These are phyloP conservation scores for Ceratina australensis DNA, from an alignment of 1,140 invertebrate species.

Conservation along the genomic window DNA sequence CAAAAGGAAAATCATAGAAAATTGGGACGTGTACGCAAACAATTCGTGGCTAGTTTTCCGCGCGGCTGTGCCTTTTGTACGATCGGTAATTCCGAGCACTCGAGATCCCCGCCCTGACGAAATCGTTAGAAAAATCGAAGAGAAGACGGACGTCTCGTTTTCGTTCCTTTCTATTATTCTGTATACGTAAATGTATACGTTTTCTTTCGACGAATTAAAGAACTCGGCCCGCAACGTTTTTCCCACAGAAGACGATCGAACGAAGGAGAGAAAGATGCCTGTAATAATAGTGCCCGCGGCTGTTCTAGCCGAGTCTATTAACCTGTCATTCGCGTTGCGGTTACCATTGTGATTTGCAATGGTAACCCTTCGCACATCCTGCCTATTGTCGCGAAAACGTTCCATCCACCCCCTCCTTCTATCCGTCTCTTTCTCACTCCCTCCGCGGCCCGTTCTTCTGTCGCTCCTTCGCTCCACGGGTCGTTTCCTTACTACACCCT, in stretches of 20 bases:
- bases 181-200: neutral
- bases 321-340: slow-evolving; percentile 70
- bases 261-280: slow-evolving; percentile 58
- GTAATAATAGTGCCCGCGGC: slow-evolving; percentile 65
- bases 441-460: neutral
- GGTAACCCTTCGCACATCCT: slow-evolving; percentile 73
- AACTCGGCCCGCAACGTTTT: slow-evolving; percentile 48
- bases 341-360: slow-evolving; percentile 74
- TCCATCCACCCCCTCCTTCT: slow-evolving; percentile 23
- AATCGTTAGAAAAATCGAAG: slow-evolving; percentile 17
- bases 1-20: neutral
- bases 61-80: slow-evolving; percentile 15
- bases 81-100: slow-evolving; percentile 27
- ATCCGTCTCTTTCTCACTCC: slow-evolving; percentile 10
- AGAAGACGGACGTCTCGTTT: neutral
- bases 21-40: slow-evolving; percentile 21
- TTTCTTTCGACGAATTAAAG: slow-evolving; percentile 48
- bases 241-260: slow-evolving; percentile 59
- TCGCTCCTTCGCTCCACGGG: slow-evolving; percentile 28
- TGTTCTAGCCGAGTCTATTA: slow-evolving; percentile 70
- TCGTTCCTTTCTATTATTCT: neutral
- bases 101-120: slow-evolving; percentile 37
- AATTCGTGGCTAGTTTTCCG: slow-evolving; percentile 18
- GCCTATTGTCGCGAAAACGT: slow-evolving; percentile 70
- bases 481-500: slow-evolving; percentile 11